Base-by-base conservation (phyloP, 2,797 vertebrate species). In the Molossus alvarezi region DNA sequence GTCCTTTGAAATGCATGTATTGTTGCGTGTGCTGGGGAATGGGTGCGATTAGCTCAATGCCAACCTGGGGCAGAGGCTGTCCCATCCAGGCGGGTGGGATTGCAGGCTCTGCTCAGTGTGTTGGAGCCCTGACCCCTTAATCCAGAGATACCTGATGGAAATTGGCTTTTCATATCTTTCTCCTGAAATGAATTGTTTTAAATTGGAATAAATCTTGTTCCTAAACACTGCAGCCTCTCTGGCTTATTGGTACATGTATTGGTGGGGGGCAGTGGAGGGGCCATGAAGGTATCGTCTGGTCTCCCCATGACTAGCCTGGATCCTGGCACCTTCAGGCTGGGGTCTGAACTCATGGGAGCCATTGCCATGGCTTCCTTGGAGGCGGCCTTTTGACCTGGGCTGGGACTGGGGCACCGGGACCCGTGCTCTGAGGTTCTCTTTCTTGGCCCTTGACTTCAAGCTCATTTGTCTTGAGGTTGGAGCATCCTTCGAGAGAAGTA, bases 121-220 rank as follows among this genome's bases (percentile, higher is more conserved):
- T 96, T 88, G 97, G 98, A 98, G 97, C 98, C 99, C 99, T 99
- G 98, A 98, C 99, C 98, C 98, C 98, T 99, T 99, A 98, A 99
- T 99, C 98, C 99, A 98, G 98, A 98, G 98, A 96, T 97, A 99
- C 98, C 98, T 95, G 98, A 99, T 99, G 99, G 99, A 99, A 99
- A 99, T 97, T 98, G 98, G 99, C 99, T 97, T 99, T 99, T 99
- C 99, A 99, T 99, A 99, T 99, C 99, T 99, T 99, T 99, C 99
- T 99, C 99, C 99, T 99, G 99, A 99, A 99, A 98, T 98, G 98
- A 98, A 98, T 97, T 99, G 99, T 99, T 99, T 99, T 99, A 99
- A 99, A 99, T 99, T 99, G 98, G 99, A 99, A 99, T 99, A 99
- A 99, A 99, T 99, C 99, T 99, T 98, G 99, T 99, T 99, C 99